Conservation (phyloP, 2,113 vertebrate genomes). For the Cairina moschata region DNA sequence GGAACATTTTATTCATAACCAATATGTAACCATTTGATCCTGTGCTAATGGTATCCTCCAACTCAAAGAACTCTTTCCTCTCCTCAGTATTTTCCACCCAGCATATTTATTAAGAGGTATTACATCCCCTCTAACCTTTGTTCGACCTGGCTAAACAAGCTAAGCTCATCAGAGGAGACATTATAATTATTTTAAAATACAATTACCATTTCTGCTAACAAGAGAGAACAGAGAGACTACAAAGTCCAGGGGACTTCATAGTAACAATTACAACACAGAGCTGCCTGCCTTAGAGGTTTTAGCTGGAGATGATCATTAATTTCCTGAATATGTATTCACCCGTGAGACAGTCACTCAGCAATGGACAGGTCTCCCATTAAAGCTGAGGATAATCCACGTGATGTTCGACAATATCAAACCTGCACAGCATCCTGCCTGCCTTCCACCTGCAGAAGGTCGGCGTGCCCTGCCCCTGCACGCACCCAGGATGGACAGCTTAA, state of each 20-base stretch:
- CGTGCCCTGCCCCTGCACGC: background rate
- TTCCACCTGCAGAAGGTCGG: background rate
- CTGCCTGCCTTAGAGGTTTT: background rate
- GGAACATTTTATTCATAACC: background rate
- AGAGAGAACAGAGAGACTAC: background rate
- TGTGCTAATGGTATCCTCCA: background rate
- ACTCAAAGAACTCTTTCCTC: background rate
- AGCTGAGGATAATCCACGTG: background rate
- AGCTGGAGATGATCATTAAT: background rate
- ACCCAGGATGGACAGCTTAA: background rate
- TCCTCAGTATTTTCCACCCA: background rate
- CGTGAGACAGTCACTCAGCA: background rate
- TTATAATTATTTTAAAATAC: constrained; percentile 29
- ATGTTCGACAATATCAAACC: background rate
- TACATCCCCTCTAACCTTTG: constrained; percentile 8
- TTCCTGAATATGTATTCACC: background rate
- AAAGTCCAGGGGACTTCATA: background rate
- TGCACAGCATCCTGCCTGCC: background rate
- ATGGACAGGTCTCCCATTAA: background rate
- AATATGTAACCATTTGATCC: background rate
- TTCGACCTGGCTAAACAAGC: background rate
- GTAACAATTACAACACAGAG: background rate
- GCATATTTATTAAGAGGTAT: background rate
- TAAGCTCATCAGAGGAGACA: constrained; percentile 14
- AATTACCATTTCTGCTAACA: constrained; percentile 18